Evolutionary conservation across 64 coral and sea anemone species (phyloP), one percentile per base, ranked within the genome.

Genomic region (Stylophora pistillata): DNA sequence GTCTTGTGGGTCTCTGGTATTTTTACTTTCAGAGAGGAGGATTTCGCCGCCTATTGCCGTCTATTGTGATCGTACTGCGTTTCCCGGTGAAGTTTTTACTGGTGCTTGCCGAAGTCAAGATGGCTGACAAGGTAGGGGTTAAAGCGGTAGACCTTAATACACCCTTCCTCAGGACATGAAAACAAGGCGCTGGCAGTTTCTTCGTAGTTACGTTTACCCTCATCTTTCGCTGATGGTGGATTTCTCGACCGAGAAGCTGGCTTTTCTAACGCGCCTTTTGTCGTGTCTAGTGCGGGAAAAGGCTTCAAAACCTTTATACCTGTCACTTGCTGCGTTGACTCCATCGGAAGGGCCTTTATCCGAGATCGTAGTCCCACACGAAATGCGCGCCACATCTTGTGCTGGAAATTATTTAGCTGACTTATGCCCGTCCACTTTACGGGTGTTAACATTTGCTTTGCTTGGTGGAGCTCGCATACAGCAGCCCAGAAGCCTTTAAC

Each of bases 41-140:
- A 88, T 78, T 88, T 88, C 21, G 28, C 73, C 16, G 86, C 73
- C 86, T 73, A 88, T 72, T 88, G 73, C n/a, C 74, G 86, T 61
- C 72, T 61, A 28, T 66, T 88, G 72, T 66, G 59, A 64, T 88
- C 74, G 61, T 77, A 88, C 74, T 88, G 86, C 30, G 55, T 76
- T 41, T 88, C 86, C 58, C 32, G 72, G 86, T 88, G 86, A 75
- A 88, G 86, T 78, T 88, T 88, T 14, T 61, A 60, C 61, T 76
- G 25, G 75, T 78, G 86, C 60, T 65, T 88, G 74, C 86, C 73
- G 58, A 62, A 88, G 62, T 78, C 86, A 37, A 78, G 74, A 74
- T 88, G 86, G 62, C 58, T 75, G 33, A 76, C 55, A 64, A 41
- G 37, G 37, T 41, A 41, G 37, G 2, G 37, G 37, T 41, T 41